These are phyloP conservation scores for Choreutis nemorana DNA, from an alignment of 2,888 invertebrate species.

Conservation along the genomic window DNA sequence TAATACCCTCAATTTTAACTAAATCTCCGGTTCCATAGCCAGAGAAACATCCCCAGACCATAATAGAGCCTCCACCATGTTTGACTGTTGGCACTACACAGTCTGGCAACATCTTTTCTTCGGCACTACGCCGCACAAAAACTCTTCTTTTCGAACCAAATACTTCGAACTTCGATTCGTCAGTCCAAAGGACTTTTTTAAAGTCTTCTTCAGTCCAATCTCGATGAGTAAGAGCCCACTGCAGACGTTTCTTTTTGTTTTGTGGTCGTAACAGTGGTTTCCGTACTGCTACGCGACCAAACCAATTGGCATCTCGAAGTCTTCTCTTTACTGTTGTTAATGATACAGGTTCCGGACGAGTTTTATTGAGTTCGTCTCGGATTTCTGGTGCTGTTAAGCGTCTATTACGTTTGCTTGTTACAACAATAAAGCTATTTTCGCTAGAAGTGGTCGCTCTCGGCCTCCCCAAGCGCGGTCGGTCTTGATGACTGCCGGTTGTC, in stretches of 20 bases:
- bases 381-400: conserved; percentile 4
- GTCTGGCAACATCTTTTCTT: not conserved
- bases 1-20: not conserved
- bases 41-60: not conserved
- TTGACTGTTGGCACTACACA: not conserved
- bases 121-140: not conserved
- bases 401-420: not conserved
- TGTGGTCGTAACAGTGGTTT: not conserved
- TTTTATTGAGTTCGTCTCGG: conserved; percentile 3
- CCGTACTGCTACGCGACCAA: not conserved
- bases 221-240: not conserved
- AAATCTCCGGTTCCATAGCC: not conserved
- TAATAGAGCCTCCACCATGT: not conserved
- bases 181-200: conserved; percentile 1
- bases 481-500: conserved; percentile 4
- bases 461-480: conserved; percentile 3
- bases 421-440: not conserved
- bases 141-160: not conserved
- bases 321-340: conserved; percentile 3
- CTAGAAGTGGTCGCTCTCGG: conserved; percentile 2
- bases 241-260: not conserved
- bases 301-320: not conserved
- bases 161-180: not conserved
- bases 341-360: conserved; percentile 3
- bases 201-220: conserved; percentile 1